phyloP scores from a whole-genome alignment of 2,797 vertebrate species.

The Scarus forsteni region DNA sequence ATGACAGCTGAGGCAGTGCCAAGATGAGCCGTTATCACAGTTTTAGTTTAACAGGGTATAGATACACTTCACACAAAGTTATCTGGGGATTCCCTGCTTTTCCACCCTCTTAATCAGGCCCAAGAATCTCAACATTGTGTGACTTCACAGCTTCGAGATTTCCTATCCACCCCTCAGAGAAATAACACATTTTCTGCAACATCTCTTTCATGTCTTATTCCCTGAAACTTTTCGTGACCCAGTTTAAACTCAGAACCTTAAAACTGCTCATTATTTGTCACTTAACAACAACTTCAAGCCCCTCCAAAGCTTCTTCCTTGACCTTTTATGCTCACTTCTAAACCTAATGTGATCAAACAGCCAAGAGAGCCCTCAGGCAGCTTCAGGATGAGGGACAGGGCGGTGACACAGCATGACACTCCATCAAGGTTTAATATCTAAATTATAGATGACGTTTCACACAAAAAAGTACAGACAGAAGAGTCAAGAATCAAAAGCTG shows the following conservation, averaged over 20 bases:
- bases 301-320: slow-evolving; percentile 8
- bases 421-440: not conserved
- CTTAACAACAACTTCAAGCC: slow-evolving; percentile 5
- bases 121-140: slow-evolving; percentile 4
- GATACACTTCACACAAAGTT: not conserved
- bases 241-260: slow-evolving; percentile 7
- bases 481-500: not conserved
- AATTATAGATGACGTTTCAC: not conserved
- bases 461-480: not conserved
- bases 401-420: not conserved
- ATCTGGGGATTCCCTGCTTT: not conserved
- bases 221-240: not conserved
- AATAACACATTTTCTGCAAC: not conserved
- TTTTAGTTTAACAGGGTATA: not conserved
- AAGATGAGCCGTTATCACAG: not conserved
- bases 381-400: not conserved
- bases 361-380: not conserved
- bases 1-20: not conserved
- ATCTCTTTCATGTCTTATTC: not conserved
- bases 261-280: slow-evolving; percentile 1
- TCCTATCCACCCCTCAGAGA: slow-evolving; percentile 10
- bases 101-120: slow-evolving; percentile 1
- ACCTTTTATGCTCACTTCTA: slow-evolving; percentile 11
- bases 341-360: not conserved
- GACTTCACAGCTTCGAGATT: slow-evolving; percentile 11